phyloP scores from a whole-genome alignment of 30 jellyfish, hydroid and myxozoan genomes.

The Mastigias papua region DNA sequence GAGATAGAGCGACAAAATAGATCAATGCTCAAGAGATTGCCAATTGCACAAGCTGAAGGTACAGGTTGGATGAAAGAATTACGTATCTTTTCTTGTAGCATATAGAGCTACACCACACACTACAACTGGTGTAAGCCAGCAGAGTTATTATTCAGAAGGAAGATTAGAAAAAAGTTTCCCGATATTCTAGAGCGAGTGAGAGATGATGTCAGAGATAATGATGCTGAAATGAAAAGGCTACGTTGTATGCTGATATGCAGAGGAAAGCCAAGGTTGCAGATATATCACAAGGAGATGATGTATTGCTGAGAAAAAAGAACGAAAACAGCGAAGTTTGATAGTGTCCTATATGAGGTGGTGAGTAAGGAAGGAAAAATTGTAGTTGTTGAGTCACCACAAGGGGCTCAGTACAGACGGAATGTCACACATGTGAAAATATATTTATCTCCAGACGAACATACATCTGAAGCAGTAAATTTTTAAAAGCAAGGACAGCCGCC shows the following conservation, averaged over 20 bases:
- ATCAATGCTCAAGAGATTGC: too few relatives aligned
- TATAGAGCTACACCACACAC: too few relatives aligned
- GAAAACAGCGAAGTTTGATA: neutral
- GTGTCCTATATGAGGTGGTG: neutral
- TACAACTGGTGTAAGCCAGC: too few relatives aligned
- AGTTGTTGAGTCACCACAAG: constrained; percentile 9
- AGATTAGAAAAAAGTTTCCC: too few relatives aligned
- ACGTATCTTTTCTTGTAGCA: too few relatives aligned
- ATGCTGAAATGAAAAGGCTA: neutral
- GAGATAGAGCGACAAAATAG: too few relatives aligned
- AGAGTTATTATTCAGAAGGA: too few relatives aligned
- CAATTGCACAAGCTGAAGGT: too few relatives aligned
- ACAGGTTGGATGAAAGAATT: too few relatives aligned
- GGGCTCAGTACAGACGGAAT: neutral
- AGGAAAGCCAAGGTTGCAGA: neutral
- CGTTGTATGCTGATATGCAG: neutral
- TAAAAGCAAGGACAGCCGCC: neutral
- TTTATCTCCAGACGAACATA: neutral
- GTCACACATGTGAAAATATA: neutral
- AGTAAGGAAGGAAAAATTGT: neutral
- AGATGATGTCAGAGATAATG: neutral
- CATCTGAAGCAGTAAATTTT: constrained; percentile 4
- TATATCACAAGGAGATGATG: neutral
- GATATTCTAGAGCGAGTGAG: too few relatives aligned
- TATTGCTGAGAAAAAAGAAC: neutral